Conservation (phyloP, 1,140 invertebrate species). For the Bombus superbus region DNA sequence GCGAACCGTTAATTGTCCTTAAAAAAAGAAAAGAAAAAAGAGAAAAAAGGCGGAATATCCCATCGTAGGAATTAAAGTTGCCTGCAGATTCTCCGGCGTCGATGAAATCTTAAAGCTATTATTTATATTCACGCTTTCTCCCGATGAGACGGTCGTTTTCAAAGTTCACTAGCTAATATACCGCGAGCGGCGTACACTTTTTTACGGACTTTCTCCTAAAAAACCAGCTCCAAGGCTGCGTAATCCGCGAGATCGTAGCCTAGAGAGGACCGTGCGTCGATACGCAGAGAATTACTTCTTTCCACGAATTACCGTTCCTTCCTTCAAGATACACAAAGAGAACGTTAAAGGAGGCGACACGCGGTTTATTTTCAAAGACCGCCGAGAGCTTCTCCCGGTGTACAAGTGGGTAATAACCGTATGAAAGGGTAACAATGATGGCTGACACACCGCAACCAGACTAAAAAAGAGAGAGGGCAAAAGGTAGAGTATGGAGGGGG, state of each 20-base stretch:
- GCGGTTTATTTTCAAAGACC: not conserved
- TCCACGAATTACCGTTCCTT: not conserved
- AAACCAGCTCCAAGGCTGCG: not conserved
- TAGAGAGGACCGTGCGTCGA: not conserved
- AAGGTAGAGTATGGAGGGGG: conserved; percentile 43
- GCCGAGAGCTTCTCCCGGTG: conserved; percentile 38
- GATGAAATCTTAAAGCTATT: conserved; percentile 15
- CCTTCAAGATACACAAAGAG: not conserved
- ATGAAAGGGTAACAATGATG: conserved; percentile 79
- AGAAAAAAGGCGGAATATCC: not conserved
- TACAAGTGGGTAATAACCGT: conserved; percentile 81
- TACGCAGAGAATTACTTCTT: not conserved
- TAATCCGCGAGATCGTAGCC: not conserved
- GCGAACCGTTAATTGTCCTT: conserved; percentile 22
- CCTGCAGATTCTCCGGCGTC: not conserved
- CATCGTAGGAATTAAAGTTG: not conserved
- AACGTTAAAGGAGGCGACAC: conserved; percentile 38
- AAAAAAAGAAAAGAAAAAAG: not conserved
- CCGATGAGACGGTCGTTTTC: conserved; percentile 18
- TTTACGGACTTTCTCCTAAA: conserved; percentile 25
- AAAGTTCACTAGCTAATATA: not conserved
- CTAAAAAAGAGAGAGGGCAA: conserved; percentile 30
- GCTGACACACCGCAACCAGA: conserved; percentile 77
- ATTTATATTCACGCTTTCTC: conserved; percentile 42
- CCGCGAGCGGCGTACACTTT: not conserved